Conservation (phyloP, 2,888 invertebrate genomes). For the Caenorhabditis afra region DNA sequence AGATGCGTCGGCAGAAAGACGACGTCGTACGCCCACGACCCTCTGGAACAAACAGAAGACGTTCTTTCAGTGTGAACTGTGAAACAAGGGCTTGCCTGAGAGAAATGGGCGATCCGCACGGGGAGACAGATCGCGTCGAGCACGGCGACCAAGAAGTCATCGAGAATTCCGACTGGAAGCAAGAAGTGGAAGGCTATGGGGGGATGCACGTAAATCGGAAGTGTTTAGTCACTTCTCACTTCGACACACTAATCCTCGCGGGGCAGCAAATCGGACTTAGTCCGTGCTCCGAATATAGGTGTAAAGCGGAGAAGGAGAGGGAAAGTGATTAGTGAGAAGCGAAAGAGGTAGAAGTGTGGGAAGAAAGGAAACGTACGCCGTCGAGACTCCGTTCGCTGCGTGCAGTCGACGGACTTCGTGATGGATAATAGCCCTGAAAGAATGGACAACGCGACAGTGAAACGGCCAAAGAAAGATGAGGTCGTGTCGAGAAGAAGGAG, state of each 20-base stretch:
- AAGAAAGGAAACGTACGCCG: slow-evolving; percentile 63
- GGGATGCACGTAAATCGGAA: slow-evolving; percentile 18
- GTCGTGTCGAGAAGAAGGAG: background rate
- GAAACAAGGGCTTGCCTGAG: slow-evolving; percentile 9
- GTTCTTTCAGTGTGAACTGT: no score
- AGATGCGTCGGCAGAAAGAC: slow-evolving; percentile 83
- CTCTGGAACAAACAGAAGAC: slow-evolving; percentile 52
- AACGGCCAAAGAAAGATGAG: slow-evolving; percentile 21
- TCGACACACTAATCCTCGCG: slow-evolving; percentile 31
- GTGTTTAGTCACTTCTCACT: slow-evolving; percentile 23
- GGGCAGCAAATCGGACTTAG: slow-evolving; percentile 32
- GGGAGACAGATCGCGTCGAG: slow-evolving; percentile 78
- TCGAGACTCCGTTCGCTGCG: slow-evolving; percentile 69
- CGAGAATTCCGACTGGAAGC: slow-evolving; percentile 77
- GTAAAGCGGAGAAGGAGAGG: background rate
- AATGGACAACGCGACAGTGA: slow-evolving; percentile 39
- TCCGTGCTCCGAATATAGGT: slow-evolving; percentile 21
- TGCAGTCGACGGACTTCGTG: slow-evolving; percentile 68
- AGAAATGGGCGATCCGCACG: slow-evolving; percentile 74
- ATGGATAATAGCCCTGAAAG: slow-evolving; percentile 73
- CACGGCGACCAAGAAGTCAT: slow-evolving; percentile 79
- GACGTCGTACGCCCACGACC: slow-evolving; percentile 79
- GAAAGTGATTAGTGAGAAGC: slow-evolving; percentile 2
- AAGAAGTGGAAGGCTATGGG: background rate
- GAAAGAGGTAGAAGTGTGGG: slow-evolving; percentile 12